A percentile compares a stretch with the other conserved stretches of the same genome.
Conservation (phyloP, 2,888 invertebrate genomes). For the Atrina japonica region DNA sequence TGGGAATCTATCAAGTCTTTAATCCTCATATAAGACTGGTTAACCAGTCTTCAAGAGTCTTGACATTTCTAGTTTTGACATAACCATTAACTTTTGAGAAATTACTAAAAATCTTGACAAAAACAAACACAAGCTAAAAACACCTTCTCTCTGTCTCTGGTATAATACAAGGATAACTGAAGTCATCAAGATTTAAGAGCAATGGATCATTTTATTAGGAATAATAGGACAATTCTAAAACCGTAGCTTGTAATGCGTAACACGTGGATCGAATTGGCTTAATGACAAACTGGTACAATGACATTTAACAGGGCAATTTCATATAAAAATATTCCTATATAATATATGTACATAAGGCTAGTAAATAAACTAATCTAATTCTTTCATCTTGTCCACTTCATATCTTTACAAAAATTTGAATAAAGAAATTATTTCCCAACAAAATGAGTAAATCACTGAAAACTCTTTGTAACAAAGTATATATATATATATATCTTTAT, state of each 20-base stretch:
- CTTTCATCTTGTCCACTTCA: neutral
- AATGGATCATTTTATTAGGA: constrained; percentile 66
- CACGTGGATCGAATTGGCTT: constrained; percentile 6
- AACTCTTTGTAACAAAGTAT: constrained; percentile 10
- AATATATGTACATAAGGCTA: constrained; percentile 31
- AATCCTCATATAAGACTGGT: no score
- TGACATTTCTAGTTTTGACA: no score
- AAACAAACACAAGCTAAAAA: no score
- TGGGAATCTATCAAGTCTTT: no score
- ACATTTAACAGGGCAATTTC: constrained; percentile 20
- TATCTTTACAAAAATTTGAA: constrained; percentile 1
- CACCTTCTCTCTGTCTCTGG: no score
- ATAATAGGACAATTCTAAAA: constrained; percentile 67
- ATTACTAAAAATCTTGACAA: no score
- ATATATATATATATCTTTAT: neutral
- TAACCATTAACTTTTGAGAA: no score
- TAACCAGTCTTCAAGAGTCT: no score
- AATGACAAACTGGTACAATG: neutral
- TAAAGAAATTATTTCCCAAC: constrained; percentile 1
- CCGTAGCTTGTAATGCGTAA: constrained; percentile 48
- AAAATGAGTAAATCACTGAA: constrained; percentile 17
- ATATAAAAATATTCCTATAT: constrained; percentile 33
- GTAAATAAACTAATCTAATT: constrained; percentile 9
- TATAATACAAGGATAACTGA: neutral
- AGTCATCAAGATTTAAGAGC: constrained; percentile 13